Base-by-base conservation (phyloP, 2,888 invertebrate genomes). In the Chalcosyrphus nemorum region DNA sequence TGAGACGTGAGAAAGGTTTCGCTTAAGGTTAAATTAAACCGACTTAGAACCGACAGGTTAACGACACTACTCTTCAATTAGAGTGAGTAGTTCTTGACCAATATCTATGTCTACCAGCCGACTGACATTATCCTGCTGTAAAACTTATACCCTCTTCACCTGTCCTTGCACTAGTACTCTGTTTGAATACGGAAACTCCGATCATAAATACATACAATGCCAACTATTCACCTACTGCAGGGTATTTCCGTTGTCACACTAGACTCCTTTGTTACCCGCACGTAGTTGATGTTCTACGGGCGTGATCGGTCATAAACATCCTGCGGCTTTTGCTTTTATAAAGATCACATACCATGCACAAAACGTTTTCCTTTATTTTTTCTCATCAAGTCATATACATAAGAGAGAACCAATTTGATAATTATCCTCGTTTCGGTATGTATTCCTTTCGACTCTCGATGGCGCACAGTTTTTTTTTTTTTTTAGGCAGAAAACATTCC, bases 1-100 rank as follows among this genome's bases (percentile, higher is more conserved):
- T 66, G 77, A 77, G 72, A 82, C 71, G 66, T 78, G 81, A 78
- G 50, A 78, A 75, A 82, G 76, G 76, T 81, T 81, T 81, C 63
- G 70, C 70, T 70, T 70, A 71, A 78, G 78, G 81, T 72, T 72
- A 61, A 71, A 32, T 7, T 24, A 38, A 61, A 61, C 32, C 52
- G 6, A 27, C 38, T 17, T 2, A 27, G 17, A 7, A 6, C 32
- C n/a, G n/a, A 17, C 15, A 66, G 75, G 75, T 76, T 59, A 52
- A 19, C 59, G 75, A 66, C 75, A 50, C 50, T 50, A 5, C 50
- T 21, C n/a, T 24, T 43, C 32, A 66, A 66, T 50, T 38, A 75
- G 57, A 65, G 57, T 24, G 13, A 56, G 24, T 13, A 24, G 13
- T 6, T 6, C 4, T n/a, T n/a, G n/a, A n/a, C n/a, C n/a, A n/a